Conservation (phyloP, 1,140 invertebrate species). For the Oryctes rhinoceros region DNA sequence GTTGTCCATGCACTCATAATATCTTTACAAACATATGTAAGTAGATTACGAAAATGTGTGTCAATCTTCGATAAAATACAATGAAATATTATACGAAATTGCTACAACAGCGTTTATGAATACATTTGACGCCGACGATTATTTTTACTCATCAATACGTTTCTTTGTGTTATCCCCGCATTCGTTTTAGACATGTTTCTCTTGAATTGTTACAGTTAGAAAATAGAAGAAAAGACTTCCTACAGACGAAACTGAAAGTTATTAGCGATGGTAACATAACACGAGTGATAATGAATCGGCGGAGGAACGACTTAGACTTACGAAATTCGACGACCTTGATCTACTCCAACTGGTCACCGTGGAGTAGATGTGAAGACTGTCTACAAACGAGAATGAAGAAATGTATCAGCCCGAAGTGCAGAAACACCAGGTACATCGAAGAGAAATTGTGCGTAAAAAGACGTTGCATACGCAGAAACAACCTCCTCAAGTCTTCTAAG, state of each 20-base stretch:
- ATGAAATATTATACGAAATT: no score
- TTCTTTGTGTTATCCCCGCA: no score
- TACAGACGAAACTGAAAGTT: conserved; percentile 8
- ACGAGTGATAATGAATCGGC: conserved; percentile 9
- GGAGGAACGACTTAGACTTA: conserved; percentile 7
- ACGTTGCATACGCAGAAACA: conserved; percentile 53
- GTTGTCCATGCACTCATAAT: no score
- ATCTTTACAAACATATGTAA: no score
- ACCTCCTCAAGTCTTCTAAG: conserved; percentile 45
- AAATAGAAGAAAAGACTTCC: conserved; percentile 26
- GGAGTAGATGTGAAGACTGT: conserved; percentile 55
- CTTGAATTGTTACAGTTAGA: conserved; percentile 22
- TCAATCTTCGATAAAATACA: no score
- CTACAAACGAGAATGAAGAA: conserved; percentile 55
- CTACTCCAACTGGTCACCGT: conserved; percentile 50
- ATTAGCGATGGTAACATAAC: conserved; percentile 28
- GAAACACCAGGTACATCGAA: conserved; percentile 52
- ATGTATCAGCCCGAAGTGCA: conserved; percentile 51
- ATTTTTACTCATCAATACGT: no score
- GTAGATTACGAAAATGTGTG: no score
- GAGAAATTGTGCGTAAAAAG: conserved; percentile 54
- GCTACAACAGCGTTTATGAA: not conserved
- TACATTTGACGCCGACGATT: not conserved
- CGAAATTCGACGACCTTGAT: conserved; percentile 36
- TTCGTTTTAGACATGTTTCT: not conserved